Base-by-base conservation (phyloP, 1,140 invertebrate genomes). In the Agrypnia vestita region DNA sequence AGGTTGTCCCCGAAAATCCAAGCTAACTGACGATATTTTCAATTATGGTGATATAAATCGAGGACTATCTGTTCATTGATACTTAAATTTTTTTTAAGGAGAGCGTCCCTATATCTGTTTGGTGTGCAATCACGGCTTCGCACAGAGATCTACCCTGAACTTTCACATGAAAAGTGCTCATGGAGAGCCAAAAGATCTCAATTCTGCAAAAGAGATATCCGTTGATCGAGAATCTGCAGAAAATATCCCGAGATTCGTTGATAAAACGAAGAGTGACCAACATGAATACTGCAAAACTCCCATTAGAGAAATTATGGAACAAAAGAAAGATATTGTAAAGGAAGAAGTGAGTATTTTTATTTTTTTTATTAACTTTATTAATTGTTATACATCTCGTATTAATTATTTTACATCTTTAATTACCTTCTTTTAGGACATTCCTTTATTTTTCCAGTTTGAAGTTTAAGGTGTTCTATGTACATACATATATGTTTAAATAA, bases 131-230 rank as follows among this genome's bases (percentile, higher is more conserved):
- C 74, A 80, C 64, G 67, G 74, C 4, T 80, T 80, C 25, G 61
- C 73, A 12, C 79, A 80, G 53, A 80, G 72, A 43, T 80, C 79
- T 8, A 80, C 79, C 8, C 47, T 80, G 10, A 80, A 80, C 44
- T 76, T 75, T 49, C 79, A 80, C 53, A 61, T 80, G 21, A 80
- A 80, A 51, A 76, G 64, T 55, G 72, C 79, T 47, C 79, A 80
- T 43, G 73, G 72, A 3, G 71, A 80, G 55, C 47, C 71, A 8
- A 76, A 80, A 56, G 49, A 73, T 53, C 11, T 56, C 49, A 47
- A 47, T 46, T 47, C 64, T 46, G 15, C 43, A 4, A 69, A 69
- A 51, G 11, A 51, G 49, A 51, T 51, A 12, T 17, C 17, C 56
- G 13, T 11, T 19, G 17, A 17, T 61, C 56, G 11, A 61, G 56